A percentile compares a stretch with the other conserved stretches of the same genome.
Conservation (phyloP, 2,888 invertebrate species). For the Tetranychus truncatus region DNA sequence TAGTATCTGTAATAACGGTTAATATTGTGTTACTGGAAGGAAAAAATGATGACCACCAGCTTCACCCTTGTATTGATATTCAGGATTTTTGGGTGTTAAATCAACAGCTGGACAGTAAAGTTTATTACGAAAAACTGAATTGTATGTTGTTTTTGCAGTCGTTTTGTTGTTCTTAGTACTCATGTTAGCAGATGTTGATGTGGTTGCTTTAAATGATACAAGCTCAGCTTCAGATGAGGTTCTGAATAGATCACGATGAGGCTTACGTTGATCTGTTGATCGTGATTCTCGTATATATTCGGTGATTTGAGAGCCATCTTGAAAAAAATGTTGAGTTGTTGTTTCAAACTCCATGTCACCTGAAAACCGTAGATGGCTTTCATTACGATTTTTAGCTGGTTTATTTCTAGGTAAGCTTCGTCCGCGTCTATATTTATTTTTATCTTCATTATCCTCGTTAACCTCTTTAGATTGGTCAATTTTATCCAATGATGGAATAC, state of each 20-base stretch:
- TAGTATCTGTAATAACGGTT: too few species aligned
- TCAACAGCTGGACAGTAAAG: slow-evolving; percentile 26
- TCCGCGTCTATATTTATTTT: slow-evolving; percentile 3
- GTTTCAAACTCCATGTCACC: slow-evolving; percentile 21
- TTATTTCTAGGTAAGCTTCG: slow-evolving; percentile 1
- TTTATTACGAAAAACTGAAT: slow-evolving; percentile 19
- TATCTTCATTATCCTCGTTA: background rate
- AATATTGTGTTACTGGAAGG: slow-evolving; percentile 12
- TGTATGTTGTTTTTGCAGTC: slow-evolving; percentile 14
- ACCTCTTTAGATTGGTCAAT: background rate
- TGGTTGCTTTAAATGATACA: background rate
- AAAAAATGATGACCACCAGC: slow-evolving; percentile 26
- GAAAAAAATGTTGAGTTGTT: slow-evolving; percentile 12
- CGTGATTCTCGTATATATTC: slow-evolving; percentile 12
- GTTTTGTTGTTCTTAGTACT: background rate
- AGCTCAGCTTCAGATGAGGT: slow-evolving; percentile 15
- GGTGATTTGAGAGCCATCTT: background rate
- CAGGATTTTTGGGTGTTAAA: slow-evolving; percentile 18
- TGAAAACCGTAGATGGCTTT: slow-evolving; percentile 16
- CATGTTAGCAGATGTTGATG: background rate
- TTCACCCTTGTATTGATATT: slow-evolving; percentile 22
- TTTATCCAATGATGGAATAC: background rate
- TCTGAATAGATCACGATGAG: slow-evolving; percentile 18
- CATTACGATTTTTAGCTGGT: slow-evolving; percentile 17
- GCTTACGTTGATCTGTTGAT: slow-evolving; percentile 12